These are phyloP conservation scores for Eretmochelys imbricata DNA, from an alignment of 2,113 vertebrate species.

Conservation along the genomic window DNA sequence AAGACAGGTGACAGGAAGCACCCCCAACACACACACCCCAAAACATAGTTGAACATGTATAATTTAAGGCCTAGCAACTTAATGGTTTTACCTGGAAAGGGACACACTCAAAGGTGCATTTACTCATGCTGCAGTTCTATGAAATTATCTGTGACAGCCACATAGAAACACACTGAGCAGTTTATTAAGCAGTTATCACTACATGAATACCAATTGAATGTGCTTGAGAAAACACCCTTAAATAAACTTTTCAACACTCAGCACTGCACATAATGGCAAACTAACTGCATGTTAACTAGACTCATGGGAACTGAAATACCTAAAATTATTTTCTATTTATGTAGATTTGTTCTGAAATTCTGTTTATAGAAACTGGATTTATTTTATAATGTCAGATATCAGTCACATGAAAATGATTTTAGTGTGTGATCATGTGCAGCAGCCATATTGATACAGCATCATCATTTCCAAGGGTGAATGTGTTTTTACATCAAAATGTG, in stretches of 20 bases:
- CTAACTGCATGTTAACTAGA: neutral
- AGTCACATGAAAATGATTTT: neutral
- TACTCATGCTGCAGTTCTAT: neutral
- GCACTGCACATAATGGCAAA: neutral
- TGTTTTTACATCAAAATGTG: neutral
- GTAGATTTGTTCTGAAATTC: neutral
- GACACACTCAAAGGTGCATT: neutral
- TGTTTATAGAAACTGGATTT: neutral
- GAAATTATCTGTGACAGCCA: neutral
- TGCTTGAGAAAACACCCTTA: neutral
- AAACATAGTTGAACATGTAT: neutral
- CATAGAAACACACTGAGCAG: neutral
- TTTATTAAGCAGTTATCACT: neutral
- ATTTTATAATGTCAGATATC: neutral
- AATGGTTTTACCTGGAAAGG: too few species aligned
- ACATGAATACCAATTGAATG: neutral
- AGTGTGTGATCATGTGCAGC: neutral
- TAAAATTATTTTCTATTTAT: neutral
- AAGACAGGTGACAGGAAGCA: neutral
- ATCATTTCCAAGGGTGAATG: neutral
- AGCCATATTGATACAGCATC: neutral
- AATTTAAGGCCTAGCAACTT: neutral
- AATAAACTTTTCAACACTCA: constrained; percentile 10
- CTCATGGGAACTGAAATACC: neutral
- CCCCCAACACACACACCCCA: neutral